Evolutionary conservation across 2,888 invertebrate genomes (phyloP).

Genomic region (Drosophila lacicola): DNA sequence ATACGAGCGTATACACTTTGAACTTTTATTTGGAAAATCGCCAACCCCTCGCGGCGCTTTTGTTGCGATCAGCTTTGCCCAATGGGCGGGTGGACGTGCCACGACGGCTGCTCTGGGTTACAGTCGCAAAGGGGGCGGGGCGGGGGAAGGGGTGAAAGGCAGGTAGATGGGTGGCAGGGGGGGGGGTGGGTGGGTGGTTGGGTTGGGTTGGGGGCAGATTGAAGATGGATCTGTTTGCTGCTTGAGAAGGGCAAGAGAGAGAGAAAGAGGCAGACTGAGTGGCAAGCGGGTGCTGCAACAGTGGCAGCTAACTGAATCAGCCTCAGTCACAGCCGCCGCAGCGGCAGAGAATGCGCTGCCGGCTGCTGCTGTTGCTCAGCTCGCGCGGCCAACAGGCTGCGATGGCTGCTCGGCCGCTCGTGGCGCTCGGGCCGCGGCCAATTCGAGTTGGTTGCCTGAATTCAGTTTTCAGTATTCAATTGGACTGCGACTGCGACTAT

Average conservation of each 20-base stretch:
- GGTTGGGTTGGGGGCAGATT: not conserved
- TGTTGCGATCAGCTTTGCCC: conserved; percentile 71
- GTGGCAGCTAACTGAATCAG: conserved; percentile 16
- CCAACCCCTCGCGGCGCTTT: conserved; percentile 75
- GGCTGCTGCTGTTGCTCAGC: conserved; percentile 65
- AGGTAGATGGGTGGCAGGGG: not conserved
- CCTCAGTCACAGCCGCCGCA: conserved; percentile 12
- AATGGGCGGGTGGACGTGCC: conserved; percentile 38
- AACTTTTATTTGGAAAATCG: conserved; percentile 73
- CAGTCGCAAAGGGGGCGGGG: not conserved
- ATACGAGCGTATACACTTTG: conserved; percentile 26
- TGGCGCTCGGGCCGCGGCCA: conserved; percentile 73
- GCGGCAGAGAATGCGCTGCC: conserved; percentile 31
- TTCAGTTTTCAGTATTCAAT: conserved; percentile 82
- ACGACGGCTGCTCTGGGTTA: not conserved
- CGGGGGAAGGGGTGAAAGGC: not conserved
- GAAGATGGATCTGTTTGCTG: conserved; percentile 19
- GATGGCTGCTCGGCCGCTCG: conserved; percentile 75
- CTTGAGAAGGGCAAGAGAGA: conserved; percentile 2
- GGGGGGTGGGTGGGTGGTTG: no score
- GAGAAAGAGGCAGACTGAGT: not conserved
- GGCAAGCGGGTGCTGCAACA: conserved; percentile 7
- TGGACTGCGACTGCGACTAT: conserved; percentile 77
- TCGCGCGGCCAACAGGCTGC: conserved; percentile 76
- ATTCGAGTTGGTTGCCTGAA: conserved; percentile 82